Conservation (phyloP, 2,888 invertebrate genomes). For the Cylloceria caligata region DNA sequence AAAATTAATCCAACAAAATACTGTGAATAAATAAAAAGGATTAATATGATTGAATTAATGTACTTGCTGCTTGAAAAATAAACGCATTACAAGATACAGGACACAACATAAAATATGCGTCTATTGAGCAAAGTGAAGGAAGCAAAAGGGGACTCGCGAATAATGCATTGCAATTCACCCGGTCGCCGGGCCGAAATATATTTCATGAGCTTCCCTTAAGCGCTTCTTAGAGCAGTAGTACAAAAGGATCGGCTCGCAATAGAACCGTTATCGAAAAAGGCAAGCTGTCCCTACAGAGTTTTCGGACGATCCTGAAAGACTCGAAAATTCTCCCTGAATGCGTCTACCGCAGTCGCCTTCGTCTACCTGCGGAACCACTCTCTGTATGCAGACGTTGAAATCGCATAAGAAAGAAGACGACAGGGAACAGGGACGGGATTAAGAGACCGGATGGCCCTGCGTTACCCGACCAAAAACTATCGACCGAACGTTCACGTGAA, state of each 20-base stretch:
- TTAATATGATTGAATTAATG: not conserved
- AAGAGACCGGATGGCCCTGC: not conserved
- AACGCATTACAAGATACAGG: too few relatives aligned
- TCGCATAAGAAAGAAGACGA: conserved; percentile 16
- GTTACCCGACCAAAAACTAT: conserved; percentile 16
- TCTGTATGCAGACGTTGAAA: conserved; percentile 34
- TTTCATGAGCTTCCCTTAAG: conserved; percentile 28
- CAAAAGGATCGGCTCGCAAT: conserved; percentile 53
- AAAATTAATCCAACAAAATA: not conserved
- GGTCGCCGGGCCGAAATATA: conserved; percentile 16
- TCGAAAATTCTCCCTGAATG: conserved; percentile 33
- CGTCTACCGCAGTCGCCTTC: conserved; percentile 36
- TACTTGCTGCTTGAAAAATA: not conserved
- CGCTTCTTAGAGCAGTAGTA: conserved; percentile 15
- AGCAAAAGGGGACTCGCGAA: conserved; percentile 34
- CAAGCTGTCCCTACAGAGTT: conserved; percentile 24
- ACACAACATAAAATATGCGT: conserved; percentile 1
- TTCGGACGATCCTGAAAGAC: conserved; percentile 45
- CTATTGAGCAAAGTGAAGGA: not conserved
- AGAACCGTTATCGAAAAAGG: conserved; percentile 59
- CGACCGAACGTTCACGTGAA: conserved; percentile 5
- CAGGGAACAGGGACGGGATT: conserved; percentile 34
- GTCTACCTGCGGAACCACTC: conserved; percentile 53
- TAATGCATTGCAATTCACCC: conserved; percentile 54
- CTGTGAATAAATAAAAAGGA: not conserved